A percentile compares a stretch with the other conserved stretches of the same genome.
Conservation (phyloP, 2,113 vertebrate species). For the Barbus barbus region DNA sequence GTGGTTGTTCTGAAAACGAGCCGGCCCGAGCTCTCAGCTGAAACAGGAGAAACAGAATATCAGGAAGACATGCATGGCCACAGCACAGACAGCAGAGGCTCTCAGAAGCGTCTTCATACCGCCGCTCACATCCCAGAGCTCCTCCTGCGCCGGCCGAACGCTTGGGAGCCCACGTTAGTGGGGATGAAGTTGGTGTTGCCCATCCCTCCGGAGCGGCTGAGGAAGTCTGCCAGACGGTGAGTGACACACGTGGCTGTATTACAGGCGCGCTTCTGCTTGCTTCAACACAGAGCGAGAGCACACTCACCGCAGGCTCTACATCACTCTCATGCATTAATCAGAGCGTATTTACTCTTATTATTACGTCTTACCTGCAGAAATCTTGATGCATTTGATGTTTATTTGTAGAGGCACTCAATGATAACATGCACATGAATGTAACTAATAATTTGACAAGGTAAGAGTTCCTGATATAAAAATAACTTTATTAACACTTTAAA, state of each 20-base stretch:
- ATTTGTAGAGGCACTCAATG: neutral
- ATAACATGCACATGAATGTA: neutral
- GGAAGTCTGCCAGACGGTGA: conserved; percentile 90
- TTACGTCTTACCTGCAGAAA: conserved; percentile 67
- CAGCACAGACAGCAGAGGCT: too few relatives aligned
- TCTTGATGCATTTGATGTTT: conserved; percentile 30
- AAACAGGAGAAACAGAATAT: neutral
- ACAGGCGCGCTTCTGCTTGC: conserved; percentile 92
- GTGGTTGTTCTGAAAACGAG: conserved; percentile 28
- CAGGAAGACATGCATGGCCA: too few relatives aligned
- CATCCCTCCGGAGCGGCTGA: conserved; percentile 90
- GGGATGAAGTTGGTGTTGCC: conserved; percentile 86
- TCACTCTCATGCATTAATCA: neutral
- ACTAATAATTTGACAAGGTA: conserved; percentile 13
- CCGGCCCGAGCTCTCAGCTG: neutral
- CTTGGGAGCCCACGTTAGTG: conserved; percentile 88
- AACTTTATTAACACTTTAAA: conserved; percentile 85
- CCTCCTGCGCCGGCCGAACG: conserved; percentile 90
- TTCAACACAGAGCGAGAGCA: conserved; percentile 46
- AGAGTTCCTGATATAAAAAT: conserved; percentile 86
- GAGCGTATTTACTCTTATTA: too few relatives aligned
- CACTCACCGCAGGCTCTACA: neutral
- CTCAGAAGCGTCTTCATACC: neutral
- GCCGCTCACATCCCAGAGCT: conserved; percentile 23
- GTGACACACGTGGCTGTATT: conserved; percentile 96